A percentile compares a stretch with the other conserved stretches of the same genome.
phyloP scores from a whole-genome alignment of 2,113 vertebrate species.

The Dipodomys spectabilis region DNA sequence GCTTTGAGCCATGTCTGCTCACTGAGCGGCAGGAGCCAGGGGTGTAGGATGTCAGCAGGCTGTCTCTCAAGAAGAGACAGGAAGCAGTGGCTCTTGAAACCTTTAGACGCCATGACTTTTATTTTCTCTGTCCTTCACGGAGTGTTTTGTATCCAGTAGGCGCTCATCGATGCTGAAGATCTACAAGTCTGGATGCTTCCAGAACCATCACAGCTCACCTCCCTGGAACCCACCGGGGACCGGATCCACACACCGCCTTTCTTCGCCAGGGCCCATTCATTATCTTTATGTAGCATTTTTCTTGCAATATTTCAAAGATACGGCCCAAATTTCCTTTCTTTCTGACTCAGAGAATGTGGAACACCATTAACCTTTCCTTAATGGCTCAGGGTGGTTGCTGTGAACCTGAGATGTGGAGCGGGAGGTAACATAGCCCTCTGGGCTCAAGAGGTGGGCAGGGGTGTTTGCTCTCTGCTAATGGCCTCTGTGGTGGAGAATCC shows the following conservation, averaged over 20 bases:
- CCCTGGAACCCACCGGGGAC: slow-evolving; percentile 66
- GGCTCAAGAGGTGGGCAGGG: slow-evolving; percentile 47
- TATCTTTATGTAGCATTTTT: slow-evolving; percentile 73
- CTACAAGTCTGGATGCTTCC: background rate
- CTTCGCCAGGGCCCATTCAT: slow-evolving; percentile 59
- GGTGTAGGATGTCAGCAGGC: accelerated
- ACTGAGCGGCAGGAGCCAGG: background rate
- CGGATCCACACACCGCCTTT: slow-evolving; percentile 52
- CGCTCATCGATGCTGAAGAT: slow-evolving; percentile 44
- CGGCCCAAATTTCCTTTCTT: slow-evolving; percentile 45
- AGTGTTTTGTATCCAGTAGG: slow-evolving; percentile 52
- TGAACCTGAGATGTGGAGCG: slow-evolving; percentile 39
- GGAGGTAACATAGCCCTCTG: slow-evolving; percentile 50
- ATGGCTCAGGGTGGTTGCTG: slow-evolving; percentile 71
- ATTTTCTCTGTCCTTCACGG: background rate
- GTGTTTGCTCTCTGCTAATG: slow-evolving; percentile 43
- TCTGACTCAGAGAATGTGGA: slow-evolving; percentile 59
- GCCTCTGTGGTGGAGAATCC: background rate
- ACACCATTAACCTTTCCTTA: slow-evolving; percentile 79
- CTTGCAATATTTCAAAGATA: slow-evolving; percentile 72
- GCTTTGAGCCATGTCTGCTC: background rate
- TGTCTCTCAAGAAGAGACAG: background rate
- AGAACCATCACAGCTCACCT: slow-evolving; percentile 28
- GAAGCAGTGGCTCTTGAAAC: accelerated
- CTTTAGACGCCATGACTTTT: accelerated